Base-by-base conservation (phyloP, 2,113 vertebrate species). In the Pardalotus punctatus region DNA sequence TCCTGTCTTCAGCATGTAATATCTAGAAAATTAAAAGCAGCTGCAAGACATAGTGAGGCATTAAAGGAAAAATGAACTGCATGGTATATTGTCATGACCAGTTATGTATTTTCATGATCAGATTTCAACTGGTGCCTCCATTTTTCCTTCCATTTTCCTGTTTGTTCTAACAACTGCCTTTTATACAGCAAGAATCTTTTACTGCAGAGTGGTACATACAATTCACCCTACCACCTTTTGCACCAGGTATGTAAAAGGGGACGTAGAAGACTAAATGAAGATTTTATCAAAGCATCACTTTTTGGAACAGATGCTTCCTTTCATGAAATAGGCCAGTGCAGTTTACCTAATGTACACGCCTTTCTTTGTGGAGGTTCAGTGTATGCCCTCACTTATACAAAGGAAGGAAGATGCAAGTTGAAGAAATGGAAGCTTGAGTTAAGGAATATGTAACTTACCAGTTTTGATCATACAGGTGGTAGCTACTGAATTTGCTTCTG, bases 1-100 rank as follows among this genome's bases (percentile, higher is more conserved):
- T 71, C 56, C 50, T 72, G 25, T 42, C 45, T 80, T 92, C 57
- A 43, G 5, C n/a, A 76, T 1, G 1, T 20, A 79, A 65, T 8
- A 47, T 14, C 45, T 36, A 69, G 14, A 90, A 67, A 82, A 93
- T 29, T 94, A 83, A 80, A 71, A 90, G 58, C 50, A 40, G 45
- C 27, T 72, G 57, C 53, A 92, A 88, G 40, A 80, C 71, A 80
- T 67, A 48, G 54, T 48, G 10, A 80, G 20, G 12, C 12, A 47
- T 33, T 57, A 54, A 58, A 58, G 56, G 29, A 76, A 80, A 81
- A 93, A 56, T 7, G 31, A 29, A 31, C 33, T 79, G 4, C 9
- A 71, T 43, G 31, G 13, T 27, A 64, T 70, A 36, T 14, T 24
- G 12, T 42, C 38, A 50, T 0, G 0, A 73, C 11, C 29, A 65